Evolutionary conservation across 2,797 vertebrate genomes (phyloP).

Genomic region (Tadarida brasiliensis): DNA sequence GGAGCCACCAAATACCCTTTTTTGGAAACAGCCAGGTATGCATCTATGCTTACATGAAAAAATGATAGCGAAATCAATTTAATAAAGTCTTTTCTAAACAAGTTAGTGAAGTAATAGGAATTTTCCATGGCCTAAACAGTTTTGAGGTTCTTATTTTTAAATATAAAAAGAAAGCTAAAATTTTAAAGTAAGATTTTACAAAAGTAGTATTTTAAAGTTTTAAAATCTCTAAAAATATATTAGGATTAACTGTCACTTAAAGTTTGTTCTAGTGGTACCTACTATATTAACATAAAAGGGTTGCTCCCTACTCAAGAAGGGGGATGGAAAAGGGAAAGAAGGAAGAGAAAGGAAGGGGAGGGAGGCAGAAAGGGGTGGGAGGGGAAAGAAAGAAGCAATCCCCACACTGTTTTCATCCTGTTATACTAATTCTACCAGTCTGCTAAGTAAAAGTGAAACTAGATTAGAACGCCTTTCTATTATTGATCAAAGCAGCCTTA

Average conservation of each 20-base stretch:
- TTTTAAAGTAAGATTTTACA: conserved; percentile 53
- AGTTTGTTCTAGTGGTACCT: background rate
- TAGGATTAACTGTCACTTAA: conserved; percentile 3
- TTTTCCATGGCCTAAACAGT: conserved; percentile 37
- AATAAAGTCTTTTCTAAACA: conserved; percentile 27
- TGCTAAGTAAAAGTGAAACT: conserved; percentile 20
- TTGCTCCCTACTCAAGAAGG: background rate
- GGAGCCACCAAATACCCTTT: background rate
- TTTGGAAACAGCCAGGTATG: background rate
- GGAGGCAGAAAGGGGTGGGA: no score
- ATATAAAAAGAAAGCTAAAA: conserved; percentile 55
- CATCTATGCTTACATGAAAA: conserved; percentile 24
- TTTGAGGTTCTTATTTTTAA: conserved; percentile 47
- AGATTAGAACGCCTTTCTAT: background rate
- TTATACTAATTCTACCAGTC: background rate
- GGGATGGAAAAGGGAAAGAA: background rate
- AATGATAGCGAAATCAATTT: background rate
- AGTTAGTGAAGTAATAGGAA: conserved; percentile 42
- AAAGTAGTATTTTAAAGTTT: conserved; percentile 47
- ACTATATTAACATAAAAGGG: background rate
- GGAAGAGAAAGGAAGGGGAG: background rate
- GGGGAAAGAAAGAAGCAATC: background rate
- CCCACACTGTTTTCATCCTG: background rate
- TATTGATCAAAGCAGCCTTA: background rate
- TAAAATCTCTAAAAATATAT: background rate